Base-by-base conservation (phyloP, 2,113 vertebrate species). In the Macrotus californicus region DNA sequence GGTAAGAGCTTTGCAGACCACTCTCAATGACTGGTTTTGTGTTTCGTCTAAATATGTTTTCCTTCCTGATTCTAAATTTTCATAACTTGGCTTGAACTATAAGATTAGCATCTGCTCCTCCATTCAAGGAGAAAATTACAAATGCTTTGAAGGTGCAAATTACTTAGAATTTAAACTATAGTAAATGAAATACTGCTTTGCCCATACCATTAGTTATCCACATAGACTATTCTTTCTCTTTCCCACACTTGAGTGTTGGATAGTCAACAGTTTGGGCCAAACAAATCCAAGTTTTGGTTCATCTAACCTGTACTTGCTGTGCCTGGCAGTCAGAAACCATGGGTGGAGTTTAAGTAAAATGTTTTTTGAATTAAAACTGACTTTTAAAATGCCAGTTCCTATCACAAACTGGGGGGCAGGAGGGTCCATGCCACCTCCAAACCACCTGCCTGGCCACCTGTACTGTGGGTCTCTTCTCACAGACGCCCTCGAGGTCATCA, bases 401-500 rank as follows among this genome's bases (percentile, higher is more conserved):
- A 15, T 69, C 16, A 12, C 48, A 34, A 15, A 76, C 39, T 18
- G 7, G 70, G 21, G 0, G 34, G 56, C 1, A 22, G 39, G 39
- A 36, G n/a, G 18, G 39, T 66, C 16, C 22, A 31, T 6, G 41
- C 46, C 12, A 2, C 87, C 87, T 10, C 7, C 8, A 4, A 24
- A 46, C 48, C 29, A 6, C 36, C 80, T 43, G 77, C 85, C 64
- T 2, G 0, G 36, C 22, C 2, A 13, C 50, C 36, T n/a, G 8
- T 16, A 8, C 76, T 46, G 59, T 87, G 88, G n/a, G 0, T 86
- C 64, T 97, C 52, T 96, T 89, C 13, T 24, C 50, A 0, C 98
- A 99, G 99, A 98, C 16, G 99, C 99, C 0, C 98, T 99, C 94
- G 98, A 98, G 93, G 99, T 99, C 61, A 98, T 99, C 76, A 98